Percentiles rank a stretch among this genome's conserved stretches.
These are phyloP conservation scores for Brachionus asplanchnoidis DNA, from an alignment of 1,140 invertebrate species.

Conservation along the genomic window DNA sequence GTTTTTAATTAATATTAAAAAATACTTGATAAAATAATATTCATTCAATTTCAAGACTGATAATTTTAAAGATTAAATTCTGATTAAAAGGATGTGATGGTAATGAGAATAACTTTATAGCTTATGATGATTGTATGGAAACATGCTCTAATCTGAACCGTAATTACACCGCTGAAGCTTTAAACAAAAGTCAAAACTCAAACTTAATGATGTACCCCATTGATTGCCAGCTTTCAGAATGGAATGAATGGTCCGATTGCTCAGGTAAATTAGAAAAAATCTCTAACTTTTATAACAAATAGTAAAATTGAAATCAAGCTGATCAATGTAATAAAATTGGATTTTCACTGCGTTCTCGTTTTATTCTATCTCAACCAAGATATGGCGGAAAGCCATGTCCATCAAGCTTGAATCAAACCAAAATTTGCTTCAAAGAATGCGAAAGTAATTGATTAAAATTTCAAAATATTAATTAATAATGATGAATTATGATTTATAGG, in stretches of 20 bases:
- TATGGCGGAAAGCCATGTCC: slow-evolving; percentile 1
- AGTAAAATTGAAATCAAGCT: background rate
- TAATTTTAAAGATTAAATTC: background rate
- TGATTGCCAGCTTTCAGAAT: slow-evolving; percentile 33
- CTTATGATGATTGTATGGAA: slow-evolving; percentile 37
- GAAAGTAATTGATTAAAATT: background rate
- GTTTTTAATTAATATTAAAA: no score
- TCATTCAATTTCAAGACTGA: no score
- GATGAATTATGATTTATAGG: background rate
- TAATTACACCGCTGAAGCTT: background rate
- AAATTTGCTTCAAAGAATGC: slow-evolving; percentile 8
- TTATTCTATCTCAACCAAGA: background rate
- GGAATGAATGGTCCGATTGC: slow-evolving; percentile 36
- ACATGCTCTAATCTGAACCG: slow-evolving; percentile 4
- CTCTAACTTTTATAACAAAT: background rate
- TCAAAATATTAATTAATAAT: background rate
- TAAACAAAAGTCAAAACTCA: background rate
- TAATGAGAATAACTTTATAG: slow-evolving; percentile 53
- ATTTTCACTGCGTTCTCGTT: background rate
- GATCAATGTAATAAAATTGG: slow-evolving; percentile 10
- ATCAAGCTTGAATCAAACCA: slow-evolving; percentile 12
- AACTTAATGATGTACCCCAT: slow-evolving; percentile 22
- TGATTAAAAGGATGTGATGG: slow-evolving; percentile 49
- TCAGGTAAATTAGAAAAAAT: background rate
- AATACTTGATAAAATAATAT: no score